Evolutionary conservation across 1,140 invertebrate species (phyloP), one percentile per base, ranked within the genome.

Genomic region (Habropoda laboriosa): DNA sequence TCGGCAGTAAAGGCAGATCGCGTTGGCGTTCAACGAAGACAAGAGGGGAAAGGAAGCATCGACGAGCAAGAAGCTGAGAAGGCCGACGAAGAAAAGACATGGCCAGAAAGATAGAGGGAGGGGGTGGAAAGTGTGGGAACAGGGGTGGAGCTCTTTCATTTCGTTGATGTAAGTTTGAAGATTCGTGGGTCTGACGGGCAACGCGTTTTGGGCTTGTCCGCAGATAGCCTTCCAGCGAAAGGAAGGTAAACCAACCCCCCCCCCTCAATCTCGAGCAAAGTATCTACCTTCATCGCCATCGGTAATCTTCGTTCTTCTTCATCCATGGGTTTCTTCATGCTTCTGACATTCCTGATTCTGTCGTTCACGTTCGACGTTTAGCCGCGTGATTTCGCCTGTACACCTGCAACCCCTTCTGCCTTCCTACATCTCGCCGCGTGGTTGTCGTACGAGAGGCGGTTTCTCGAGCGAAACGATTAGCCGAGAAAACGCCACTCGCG

Each of bases 81-180:
- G n/a, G n/a, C n/a, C n/a, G n/a, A n/a, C n/a, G n/a, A n/a, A n/a
- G n/a, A n/a, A n/a, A n/a, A n/a, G n/a, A n/a, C n/a, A n/a, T n/a
- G n/a, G n/a, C n/a, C 42, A 27, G 16, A 27, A 24, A 55, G 35
- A 53, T 32, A 40, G 60, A 18, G 35, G 35, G 18, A 38, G 51
- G 3, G 16, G 51, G 13, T 8, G 12, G 1, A 35, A 72, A 42
- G 73, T 47, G 21, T 61, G 3, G 63, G 61, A 30, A 55, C 49
- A 24, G 38, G 49, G 49, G 67, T 66, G 79, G 76, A 66, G 67
- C 89, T 71, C 68, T 90, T 87, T 91, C 89, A 90, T 92, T 92
- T 91, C 81, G 84, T 87, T 90, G 88, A 91, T 89, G 88, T 86
- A 90, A 92, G 87, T 91, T 92, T 90, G 86, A 91, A 88, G 86